Evolutionary conservation across 2,113 vertebrate species (phyloP), one percentile per base, ranked within the genome.

Genomic region (Lepus americanus): DNA sequence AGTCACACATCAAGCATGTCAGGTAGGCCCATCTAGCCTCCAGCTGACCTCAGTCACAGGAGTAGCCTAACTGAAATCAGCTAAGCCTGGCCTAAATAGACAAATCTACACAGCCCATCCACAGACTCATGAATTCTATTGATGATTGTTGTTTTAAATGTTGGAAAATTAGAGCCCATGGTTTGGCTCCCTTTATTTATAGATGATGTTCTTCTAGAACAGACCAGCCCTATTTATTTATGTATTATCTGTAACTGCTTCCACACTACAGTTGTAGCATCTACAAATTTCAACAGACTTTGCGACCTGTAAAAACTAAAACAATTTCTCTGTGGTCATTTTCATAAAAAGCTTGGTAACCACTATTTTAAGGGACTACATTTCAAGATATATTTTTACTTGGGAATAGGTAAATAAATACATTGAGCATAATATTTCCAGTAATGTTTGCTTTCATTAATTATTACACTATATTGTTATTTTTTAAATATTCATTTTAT

Each of bases 141-240:
- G 53, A 85, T 69, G 3, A 55, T 14, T 87, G 2, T 63, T 93
- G 20, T 36, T 55, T 92, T 79, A 76, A 83, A 16, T 1, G 33
- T 78, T 87, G 67, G 64, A 59, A 83, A 70, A 92, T 29, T 29
- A 53, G 5, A 5, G 10, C 16, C 8, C 27, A n/a, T 55, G 4
- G 20, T 55, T 64, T 91, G 59, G 20, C 23, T 36, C 4, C 29
- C 4, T 25, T 17, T 10, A 87, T 93, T 91, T 39, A 9, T 63
- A 88, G 90, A 67, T 73, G 5, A 77, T 59, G 16, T 81, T 93
- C 82, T 77, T 53, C n/a, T 76, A 66, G 11, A 92, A 51, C 17
- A 53, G 55, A 59, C 14, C 3, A 86, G 9, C 5, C n/a, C 31
- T 5, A 85, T 13, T 14, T 3, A 16, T 78, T 36, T 67, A 7